These are phyloP conservation scores for Uropetala carovei DNA, from an alignment of 2,888 invertebrate species.

Conservation along the genomic window DNA sequence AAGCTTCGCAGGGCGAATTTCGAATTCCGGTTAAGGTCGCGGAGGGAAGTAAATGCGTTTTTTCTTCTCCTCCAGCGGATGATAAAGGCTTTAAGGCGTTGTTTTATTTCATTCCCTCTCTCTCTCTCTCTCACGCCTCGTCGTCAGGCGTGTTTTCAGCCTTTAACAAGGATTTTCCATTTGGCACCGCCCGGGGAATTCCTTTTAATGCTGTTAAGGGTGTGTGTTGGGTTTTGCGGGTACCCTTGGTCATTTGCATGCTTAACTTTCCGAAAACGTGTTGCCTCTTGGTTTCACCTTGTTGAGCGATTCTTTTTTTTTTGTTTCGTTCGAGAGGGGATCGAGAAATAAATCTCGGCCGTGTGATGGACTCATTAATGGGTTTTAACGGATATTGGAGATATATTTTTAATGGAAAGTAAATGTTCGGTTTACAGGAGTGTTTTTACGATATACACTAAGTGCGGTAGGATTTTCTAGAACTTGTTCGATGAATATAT, in stretches of 20 bases:
- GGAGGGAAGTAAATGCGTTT: not conserved
- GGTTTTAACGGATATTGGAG: not conserved
- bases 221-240: constrained; percentile 52
- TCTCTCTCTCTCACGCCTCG: not conserved
- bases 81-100: constrained; percentile 42
- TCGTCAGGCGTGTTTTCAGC: constrained; percentile 11
- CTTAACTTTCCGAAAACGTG: constrained; percentile 58
- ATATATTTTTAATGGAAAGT: constrained; percentile 51
- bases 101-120: constrained; percentile 17
- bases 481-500: too few species aligned
- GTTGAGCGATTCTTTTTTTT: constrained; percentile 31
- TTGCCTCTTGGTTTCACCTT: constrained; percentile 41
- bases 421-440: not conserved
- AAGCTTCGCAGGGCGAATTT: not conserved
- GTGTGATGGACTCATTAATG: constrained; percentile 56
- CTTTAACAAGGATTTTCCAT: constrained; percentile 62
- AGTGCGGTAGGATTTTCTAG: too few species aligned
- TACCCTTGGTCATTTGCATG: constrained; percentile 62
- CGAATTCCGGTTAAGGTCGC: too few species aligned
- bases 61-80: not conserved
- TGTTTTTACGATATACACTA: not conserved
- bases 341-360: constrained; percentile 43
- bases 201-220: constrained; percentile 64
- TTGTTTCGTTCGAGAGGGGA: constrained; percentile 9
- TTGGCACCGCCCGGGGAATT: constrained; percentile 57